Evolutionary conservation across 1,140 invertebrate species (phyloP), one percentile per base, ranked within the genome.

Genomic region (Nixonia krombeini): DNA sequence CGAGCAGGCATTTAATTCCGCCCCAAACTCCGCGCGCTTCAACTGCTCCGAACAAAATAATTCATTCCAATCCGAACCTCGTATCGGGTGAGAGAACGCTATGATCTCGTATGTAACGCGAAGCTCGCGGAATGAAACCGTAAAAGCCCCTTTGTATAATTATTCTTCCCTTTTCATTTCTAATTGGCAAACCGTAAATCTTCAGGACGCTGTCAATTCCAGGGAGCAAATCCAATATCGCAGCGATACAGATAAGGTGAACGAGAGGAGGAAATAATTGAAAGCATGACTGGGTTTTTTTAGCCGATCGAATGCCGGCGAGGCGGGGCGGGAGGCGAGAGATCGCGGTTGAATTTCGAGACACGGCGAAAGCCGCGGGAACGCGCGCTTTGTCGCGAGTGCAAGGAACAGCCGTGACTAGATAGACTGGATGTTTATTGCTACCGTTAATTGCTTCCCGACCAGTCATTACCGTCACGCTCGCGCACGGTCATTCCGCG

Each of bases 381-480:
- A n/a, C 35, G 7, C 15, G 16, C 2, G 17, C 38, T 40, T 40
- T 40, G 38, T 40, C 15, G 9, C 15, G n/a, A n/a, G n/a, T n/a
- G n/a, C n/a, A n/a, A n/a, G 38, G 17, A 40, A 7, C 15, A 18
- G 38, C 38, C 38, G 17, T 40, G 17, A n/a, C 38, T 40, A 37
- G 38, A 40, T 18, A 29, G 49, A 29, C 25, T 25, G 49, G 38
- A 51, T 51, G 25, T 51, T 51, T 51, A 51, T 41, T 51, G 49
- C 51, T 45, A 44, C 51, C 38, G 29, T 44, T 55, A 55, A 55
- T 55, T 45, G 41, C 51, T 44, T 55, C 18, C 25, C 21, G 13
- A 37, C 15, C 29, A 31, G 51, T 56, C 21, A 45, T 56, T 56
- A 56, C 23, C 49, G 38, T 40, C 38, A 52, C 49, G 49, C 25